Conservation (phyloP, 1,140 invertebrate genomes). For the Pseudachorutes palmiensis region DNA sequence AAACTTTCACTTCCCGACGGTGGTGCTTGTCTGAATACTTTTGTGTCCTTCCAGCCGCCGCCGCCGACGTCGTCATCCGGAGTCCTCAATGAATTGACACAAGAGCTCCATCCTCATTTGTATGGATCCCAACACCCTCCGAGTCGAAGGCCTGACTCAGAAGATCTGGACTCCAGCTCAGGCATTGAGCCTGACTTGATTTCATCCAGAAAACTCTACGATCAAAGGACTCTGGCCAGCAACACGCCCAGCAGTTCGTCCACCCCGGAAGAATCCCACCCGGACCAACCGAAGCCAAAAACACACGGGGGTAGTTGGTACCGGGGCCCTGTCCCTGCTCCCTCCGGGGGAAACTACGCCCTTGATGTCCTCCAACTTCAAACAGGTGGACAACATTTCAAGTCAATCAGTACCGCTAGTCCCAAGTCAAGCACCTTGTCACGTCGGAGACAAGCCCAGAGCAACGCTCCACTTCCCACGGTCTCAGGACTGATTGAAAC, state of each 20-base stretch:
- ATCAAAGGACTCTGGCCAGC: neutral
- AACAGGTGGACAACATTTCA: neutral
- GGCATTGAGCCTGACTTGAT: constrained; percentile 1
- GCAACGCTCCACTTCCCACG: neutral
- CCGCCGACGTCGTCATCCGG: neutral
- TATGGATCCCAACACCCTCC: neutral
- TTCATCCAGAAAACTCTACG: neutral
- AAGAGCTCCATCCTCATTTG: constrained; percentile 1
- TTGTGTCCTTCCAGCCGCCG: neutral
- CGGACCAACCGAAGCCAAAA: neutral
- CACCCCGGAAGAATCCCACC: neutral
- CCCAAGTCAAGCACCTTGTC: neutral
- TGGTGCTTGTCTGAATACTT: too few relatives aligned
- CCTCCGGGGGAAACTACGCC: neutral
- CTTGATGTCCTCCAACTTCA: neutral
- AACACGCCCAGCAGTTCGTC: constrained; percentile 1
- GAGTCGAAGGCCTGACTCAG: neutral
- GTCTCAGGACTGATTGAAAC: neutral
- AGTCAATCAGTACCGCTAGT: neutral
- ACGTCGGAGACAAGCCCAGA: neutral
- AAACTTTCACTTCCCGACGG: too few relatives aligned
- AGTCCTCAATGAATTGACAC: neutral
- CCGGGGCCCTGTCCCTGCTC: neutral
- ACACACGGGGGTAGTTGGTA: neutral
- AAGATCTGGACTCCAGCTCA: constrained; percentile 8